These are phyloP conservation scores for Crax fasciolata DNA, from an alignment of 2,797 vertebrate species.

Conservation along the genomic window DNA sequence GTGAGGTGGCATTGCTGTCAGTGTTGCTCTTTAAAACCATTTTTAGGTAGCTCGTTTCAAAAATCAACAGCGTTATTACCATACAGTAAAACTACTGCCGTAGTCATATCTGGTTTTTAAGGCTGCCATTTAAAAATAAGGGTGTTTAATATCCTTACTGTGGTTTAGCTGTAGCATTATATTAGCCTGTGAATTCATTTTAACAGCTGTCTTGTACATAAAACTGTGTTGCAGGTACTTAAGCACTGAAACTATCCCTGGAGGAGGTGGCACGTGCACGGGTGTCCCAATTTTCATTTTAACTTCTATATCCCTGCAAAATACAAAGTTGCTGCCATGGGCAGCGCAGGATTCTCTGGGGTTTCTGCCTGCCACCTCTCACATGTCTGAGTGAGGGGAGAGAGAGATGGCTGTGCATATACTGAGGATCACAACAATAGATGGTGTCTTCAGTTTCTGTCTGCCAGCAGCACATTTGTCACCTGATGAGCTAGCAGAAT, in stretches of 20 bases:
- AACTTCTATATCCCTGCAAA: background rate
- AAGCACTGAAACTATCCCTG: background rate
- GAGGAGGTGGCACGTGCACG: background rate
- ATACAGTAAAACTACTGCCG: background rate
- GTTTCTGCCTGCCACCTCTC: background rate
- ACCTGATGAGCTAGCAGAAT: background rate
- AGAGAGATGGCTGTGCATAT: background rate
- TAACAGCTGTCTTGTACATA: background rate
- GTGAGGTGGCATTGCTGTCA: background rate
- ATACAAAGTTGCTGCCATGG: background rate
- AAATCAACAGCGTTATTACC: background rate
- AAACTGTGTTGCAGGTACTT: background rate
- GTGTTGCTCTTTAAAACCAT: background rate
- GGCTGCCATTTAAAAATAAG: background rate
- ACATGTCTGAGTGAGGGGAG: fast-evolving
- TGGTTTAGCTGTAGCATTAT: background rate
- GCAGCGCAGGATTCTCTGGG: background rate
- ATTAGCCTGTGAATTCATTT: background rate
- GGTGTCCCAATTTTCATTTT: slow-evolving; percentile 32
- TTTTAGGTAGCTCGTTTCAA: background rate
- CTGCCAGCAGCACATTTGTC: fast-evolving
- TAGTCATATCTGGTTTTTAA: background rate
- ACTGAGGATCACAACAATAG: background rate
- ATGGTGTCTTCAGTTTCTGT: background rate
- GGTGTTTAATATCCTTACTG: background rate